A percentile compares a stretch with the other conserved stretches of the same genome.
phyloP scores from a whole-genome alignment of 2,113 vertebrate species.

The Scophthalmus maximus region DNA sequence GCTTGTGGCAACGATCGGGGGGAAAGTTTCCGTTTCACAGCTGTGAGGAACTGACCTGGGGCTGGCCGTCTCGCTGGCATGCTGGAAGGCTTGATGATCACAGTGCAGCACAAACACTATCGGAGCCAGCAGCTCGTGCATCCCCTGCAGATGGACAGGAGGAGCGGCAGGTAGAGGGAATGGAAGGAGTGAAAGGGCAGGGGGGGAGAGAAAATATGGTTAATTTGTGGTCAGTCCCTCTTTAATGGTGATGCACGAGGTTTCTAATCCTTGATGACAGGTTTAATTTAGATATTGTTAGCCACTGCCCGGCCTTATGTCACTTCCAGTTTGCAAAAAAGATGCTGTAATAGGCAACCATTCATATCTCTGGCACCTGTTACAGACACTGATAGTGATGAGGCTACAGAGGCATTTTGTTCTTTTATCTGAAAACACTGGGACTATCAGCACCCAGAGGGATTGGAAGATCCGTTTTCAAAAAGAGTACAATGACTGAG shows the following conservation, averaged over 20 bases:
- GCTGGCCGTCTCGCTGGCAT: constrained; percentile 93
- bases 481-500: not conserved
- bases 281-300: constrained; percentile 74
- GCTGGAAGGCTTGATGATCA: constrained; percentile 97
- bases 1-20: not conserved
- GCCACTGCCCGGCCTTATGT: constrained; percentile 58
- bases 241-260: constrained; percentile 75
- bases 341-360: constrained; percentile 46
- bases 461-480: not conserved
- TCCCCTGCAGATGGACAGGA: constrained; percentile 85
- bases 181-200: constrained; percentile 6
- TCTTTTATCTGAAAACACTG: constrained; percentile 19
- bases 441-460: not conserved
- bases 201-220: constrained; percentile 25
- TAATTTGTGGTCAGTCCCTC: constrained; percentile 63
- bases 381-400: constrained; percentile 53
- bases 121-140: constrained; percentile 97
- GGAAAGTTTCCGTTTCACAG: not conserved
- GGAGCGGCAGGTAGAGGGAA: not conserved
- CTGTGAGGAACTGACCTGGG: constrained; percentile 86
- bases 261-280: constrained; percentile 67
- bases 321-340: constrained; percentile 75
- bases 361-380: constrained; percentile 61
- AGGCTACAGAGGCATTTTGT: constrained; percentile 52
- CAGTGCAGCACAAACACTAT: constrained; percentile 96